These are phyloP conservation scores for Acipenser transmontanus DNA, from an alignment of 2,797 vertebrate species.

Conservation along the genomic window DNA sequence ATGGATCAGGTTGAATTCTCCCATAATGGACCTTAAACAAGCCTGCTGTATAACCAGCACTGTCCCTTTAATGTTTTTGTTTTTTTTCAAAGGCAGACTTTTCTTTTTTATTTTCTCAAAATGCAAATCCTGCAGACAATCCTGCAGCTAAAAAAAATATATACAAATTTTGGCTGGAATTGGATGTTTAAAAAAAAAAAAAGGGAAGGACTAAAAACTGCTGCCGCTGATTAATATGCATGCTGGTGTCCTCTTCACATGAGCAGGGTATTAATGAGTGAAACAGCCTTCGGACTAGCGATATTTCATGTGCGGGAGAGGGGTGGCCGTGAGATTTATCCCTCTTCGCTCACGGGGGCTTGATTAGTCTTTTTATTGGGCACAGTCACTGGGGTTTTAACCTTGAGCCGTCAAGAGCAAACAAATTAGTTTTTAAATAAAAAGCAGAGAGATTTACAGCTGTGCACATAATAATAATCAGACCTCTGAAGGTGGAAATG, in stretches of 20 bases:
- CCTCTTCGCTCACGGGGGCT: constrained; percentile 35
- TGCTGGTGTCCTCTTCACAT: constrained; percentile 46
- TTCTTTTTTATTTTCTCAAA: constrained; percentile 45
- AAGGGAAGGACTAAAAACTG: constrained; percentile 14
- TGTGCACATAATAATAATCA: not conserved
- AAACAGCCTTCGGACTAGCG: constrained; percentile 48
- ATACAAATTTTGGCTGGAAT: constrained; percentile 62
- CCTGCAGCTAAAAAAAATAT: constrained; percentile 49
- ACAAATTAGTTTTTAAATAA: constrained; percentile 54
- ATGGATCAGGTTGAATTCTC: too few relatives aligned
- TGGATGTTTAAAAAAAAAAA: constrained; percentile 51
- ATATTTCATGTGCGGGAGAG: constrained; percentile 22
- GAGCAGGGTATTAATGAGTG: constrained; percentile 52
- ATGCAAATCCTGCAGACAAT: constrained; percentile 51
- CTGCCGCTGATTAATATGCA: constrained; percentile 56
- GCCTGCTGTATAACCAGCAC: too few relatives aligned
- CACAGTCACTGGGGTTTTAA: constrained; percentile 45
- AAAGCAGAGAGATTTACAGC: constrained; percentile 40
- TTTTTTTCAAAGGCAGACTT: constrained; percentile 42
- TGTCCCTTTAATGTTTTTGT: constrained; percentile 8
- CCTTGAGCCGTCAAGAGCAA: constrained; percentile 57
- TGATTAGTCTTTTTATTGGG: constrained; percentile 58
- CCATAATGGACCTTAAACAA: too few relatives aligned
- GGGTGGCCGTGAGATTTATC: constrained; percentile 57
- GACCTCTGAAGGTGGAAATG: too few relatives aligned